Percentiles rank a stretch among this genome's conserved stretches.
phyloP scores from a whole-genome alignment of 2,113 vertebrate species.

The Hemichromis elongatus region DNA sequence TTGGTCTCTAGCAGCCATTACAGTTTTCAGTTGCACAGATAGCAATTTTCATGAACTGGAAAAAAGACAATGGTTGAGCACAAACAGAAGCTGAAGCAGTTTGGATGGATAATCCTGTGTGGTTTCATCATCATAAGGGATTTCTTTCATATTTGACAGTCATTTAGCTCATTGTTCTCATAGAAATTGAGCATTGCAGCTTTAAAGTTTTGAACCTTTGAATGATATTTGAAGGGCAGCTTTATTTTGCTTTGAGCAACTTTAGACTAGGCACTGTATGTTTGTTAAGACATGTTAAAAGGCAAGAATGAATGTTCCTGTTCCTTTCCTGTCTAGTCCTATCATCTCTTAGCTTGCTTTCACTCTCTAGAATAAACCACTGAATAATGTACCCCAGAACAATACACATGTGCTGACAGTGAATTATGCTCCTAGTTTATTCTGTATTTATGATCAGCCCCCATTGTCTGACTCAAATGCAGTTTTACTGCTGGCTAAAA shows the following conservation, averaged over 20 bases:
- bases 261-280: background rate
- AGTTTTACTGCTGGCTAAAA: conserved; percentile 10
- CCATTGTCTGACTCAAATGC: conserved; percentile 41
- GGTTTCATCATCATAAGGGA: background rate
- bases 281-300: background rate
- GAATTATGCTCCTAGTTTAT: conserved; percentile 33
- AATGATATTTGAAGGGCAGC: background rate
- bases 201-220: background rate
- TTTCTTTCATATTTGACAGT: background rate
- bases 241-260: background rate
- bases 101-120: background rate
- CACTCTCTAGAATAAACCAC: conserved; percentile 15
- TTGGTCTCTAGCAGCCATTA: background rate
- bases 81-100: background rate
- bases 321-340: too few species aligned
- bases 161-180: background rate
- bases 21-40: background rate
- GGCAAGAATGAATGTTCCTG: background rate
- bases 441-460: conserved; percentile 24
- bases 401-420: conserved; percentile 32
- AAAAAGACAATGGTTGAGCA: background rate
- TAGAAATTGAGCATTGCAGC: background rate
- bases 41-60: background rate
- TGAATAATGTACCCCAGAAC: conserved; percentile 33
- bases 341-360: conserved; percentile 5